A percentile compares a stretch with the other conserved stretches of the same genome.
These are phyloP conservation scores for Mallateleia sp. DNA, from an alignment of 2,888 invertebrate genomes.

Conservation along the genomic window DNA sequence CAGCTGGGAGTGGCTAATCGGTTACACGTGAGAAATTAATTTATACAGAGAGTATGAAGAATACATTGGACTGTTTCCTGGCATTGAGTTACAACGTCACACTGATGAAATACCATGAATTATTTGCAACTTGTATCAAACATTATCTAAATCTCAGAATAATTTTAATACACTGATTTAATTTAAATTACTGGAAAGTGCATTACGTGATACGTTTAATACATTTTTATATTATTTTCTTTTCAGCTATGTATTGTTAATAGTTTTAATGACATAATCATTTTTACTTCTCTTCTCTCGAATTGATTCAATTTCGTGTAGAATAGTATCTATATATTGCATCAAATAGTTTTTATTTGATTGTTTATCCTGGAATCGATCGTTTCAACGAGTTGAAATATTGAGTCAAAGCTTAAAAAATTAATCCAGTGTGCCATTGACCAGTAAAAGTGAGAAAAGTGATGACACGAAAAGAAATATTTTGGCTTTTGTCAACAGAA, in stretches of 20 bases:
- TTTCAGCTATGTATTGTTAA: too few species aligned
- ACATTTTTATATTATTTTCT: too few species aligned
- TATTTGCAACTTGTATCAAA: neutral
- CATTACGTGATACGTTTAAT: too few species aligned
- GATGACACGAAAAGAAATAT: neutral
- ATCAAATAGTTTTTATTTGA: neutral
- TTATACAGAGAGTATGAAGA: constrained; percentile 33
- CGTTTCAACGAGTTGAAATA: constrained; percentile 8
- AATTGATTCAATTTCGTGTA: too few species aligned
- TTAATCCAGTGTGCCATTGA: constrained; percentile 36
- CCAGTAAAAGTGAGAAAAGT: neutral
- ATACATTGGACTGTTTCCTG: constrained; percentile 19
- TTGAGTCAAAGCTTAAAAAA: constrained; percentile 27
- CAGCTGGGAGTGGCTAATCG: constrained; percentile 40
- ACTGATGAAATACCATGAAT: constrained; percentile 1
- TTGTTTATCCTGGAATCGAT: neutral
- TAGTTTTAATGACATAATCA: too few species aligned
- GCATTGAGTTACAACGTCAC: constrained; percentile 17
- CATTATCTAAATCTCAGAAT: neutral
- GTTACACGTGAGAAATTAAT: constrained; percentile 52
- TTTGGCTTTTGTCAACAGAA: neutral
- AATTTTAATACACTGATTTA: neutral
- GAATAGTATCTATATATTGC: neutral
- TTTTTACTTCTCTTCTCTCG: too few species aligned
- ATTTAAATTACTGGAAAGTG: neutral